phyloP scores from a whole-genome alignment of 1,140 invertebrate species.

The Drosophila saltans region DNA sequence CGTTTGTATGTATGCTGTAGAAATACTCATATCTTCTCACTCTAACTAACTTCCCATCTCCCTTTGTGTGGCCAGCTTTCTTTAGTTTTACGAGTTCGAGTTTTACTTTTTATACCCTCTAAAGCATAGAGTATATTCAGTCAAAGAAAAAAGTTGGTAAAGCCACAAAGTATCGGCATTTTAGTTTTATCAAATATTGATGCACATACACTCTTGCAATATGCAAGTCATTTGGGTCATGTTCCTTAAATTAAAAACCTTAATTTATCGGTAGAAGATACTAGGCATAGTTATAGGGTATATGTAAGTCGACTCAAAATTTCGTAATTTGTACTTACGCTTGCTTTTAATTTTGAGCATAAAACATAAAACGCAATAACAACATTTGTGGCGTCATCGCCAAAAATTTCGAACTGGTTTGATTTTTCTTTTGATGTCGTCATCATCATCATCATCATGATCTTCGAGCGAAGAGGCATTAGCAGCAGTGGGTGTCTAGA shows the following conservation, averaged over 20 bases:
- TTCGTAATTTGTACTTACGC: background rate
- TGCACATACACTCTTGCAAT: no score
- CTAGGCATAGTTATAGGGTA: background rate
- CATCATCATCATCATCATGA: slow-evolving; percentile 60
- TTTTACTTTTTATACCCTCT: slow-evolving; percentile 8
- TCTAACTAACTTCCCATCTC: background rate
- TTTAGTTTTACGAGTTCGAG: slow-evolving; percentile 27
- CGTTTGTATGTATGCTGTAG: no score
- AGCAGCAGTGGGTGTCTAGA: slow-evolving; percentile 20
- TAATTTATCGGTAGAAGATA: no score
- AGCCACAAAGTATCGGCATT: no score
- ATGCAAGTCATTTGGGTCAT: no score
- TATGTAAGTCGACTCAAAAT: background rate
- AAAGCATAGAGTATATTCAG: background rate
- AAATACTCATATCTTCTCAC: background rate
- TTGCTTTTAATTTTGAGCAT: slow-evolving; percentile 68
- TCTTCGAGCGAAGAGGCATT: background rate
- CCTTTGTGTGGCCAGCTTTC: slow-evolving; percentile 34
- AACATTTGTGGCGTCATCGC: slow-evolving; percentile 75
- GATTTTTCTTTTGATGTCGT: slow-evolving; percentile 57
- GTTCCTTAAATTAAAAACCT: no score
- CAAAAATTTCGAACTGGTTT: slow-evolving; percentile 76
- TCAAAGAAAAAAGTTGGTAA: no score
- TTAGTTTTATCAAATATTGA: no score
- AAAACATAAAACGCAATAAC: slow-evolving; percentile 76